Conservation (phyloP, 2,113 vertebrate species). For the Hiodon alosoides region DNA sequence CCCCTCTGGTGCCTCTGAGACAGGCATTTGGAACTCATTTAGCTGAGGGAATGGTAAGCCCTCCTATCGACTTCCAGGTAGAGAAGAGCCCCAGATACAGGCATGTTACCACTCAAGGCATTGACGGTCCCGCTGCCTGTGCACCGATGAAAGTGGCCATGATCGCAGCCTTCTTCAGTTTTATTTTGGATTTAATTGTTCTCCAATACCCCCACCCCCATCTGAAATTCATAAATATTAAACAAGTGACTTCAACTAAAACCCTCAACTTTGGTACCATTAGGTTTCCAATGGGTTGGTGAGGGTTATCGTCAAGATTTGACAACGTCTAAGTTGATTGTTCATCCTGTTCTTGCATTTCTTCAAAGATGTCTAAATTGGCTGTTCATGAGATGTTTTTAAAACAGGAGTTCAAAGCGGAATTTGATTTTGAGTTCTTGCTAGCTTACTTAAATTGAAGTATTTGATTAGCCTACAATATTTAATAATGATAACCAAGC, state of each 20-base stretch:
- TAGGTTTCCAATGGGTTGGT: too few species aligned
- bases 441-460: background rate
- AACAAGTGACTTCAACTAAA: background rate
- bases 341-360: background rate
- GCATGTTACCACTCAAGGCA: background rate
- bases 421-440: background rate
- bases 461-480: background rate
- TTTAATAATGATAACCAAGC: background rate
- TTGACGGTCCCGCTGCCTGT: background rate
- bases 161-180: background rate
- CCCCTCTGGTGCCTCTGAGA: conserved; percentile 14
- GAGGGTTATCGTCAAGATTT: too few species aligned
- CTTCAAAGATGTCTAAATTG: background rate
- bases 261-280: background rate
- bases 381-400: background rate
- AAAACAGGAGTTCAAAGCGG: background rate
- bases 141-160: background rate
- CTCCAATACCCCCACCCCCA: too few species aligned
- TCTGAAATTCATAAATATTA: too few species aligned
- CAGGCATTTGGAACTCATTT: conserved; percentile 21
- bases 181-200: background rate
- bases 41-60: background rate
- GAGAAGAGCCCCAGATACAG: background rate
- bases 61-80: conserved; percentile 5
- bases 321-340: too few species aligned